Evolutionary conservation across 2,888 invertebrate genomes (phyloP).

Genomic region (Neria commutata): DNA sequence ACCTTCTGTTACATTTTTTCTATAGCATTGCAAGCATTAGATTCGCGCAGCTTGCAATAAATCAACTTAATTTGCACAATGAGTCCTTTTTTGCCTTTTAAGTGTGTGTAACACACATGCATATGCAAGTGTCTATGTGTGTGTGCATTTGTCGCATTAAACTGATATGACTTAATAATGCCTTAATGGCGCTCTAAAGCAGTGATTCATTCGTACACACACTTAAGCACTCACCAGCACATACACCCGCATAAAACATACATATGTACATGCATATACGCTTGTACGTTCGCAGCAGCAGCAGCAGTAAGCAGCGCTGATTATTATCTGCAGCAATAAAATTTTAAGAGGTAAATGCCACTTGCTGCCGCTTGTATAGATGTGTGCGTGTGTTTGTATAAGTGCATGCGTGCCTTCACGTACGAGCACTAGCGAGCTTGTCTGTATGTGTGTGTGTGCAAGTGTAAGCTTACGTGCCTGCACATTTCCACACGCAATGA

Average conservation of each 20-base stretch:
- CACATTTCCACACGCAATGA: too few species aligned
- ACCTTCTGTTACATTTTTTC: too few species aligned
- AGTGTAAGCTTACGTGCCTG: background rate
- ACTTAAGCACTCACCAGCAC: background rate
- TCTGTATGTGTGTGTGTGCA: background rate
- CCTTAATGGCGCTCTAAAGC: background rate
- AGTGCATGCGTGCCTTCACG: background rate
- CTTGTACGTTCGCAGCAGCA: background rate
- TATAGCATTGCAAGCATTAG: too few species aligned
- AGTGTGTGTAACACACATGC: background rate
- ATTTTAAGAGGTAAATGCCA: background rate
- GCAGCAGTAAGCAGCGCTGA: background rate
- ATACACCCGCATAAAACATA: too few species aligned
- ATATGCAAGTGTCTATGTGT: background rate
- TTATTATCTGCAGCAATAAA: slow-evolving; percentile 2
- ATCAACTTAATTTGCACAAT: background rate
- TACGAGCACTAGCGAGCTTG: background rate
- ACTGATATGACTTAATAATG: background rate
- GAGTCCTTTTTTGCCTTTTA: too few species aligned
- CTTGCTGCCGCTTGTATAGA: background rate
- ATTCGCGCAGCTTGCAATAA: background rate
- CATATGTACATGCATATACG: background rate
- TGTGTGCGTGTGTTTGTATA: background rate
- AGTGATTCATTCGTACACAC: background rate
- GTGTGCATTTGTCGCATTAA: too few species aligned